Base-by-base conservation (phyloP, 1,140 invertebrate species). In the Nautilus pompilius region DNA sequence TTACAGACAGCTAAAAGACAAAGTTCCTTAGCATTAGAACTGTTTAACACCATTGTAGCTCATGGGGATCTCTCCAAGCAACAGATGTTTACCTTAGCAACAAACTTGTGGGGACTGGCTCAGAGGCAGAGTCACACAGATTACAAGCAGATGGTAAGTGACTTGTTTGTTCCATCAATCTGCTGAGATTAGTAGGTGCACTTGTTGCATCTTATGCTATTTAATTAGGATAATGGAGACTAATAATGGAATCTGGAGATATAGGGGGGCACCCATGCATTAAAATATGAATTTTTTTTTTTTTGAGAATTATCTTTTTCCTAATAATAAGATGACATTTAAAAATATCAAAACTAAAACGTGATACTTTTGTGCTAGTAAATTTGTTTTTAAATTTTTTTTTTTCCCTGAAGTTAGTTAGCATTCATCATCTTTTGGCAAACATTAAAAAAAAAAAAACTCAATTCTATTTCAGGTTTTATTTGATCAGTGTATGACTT, bases 91-190 rank as follows among this genome's bases (percentile, higher is more conserved):
- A 86, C 83, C 33, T 81, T 95, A 36, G 89, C 89, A 28, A 71
- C 87, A 0, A 93, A 93, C 80, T 83, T 95, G 10, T 94, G 91
- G 91, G 85, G 87, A 66, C 82, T 94, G 56, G 86, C 89, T n/a
- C 84, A 87, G 58, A 90, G 88, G 76, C 80, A 88, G 74, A 82
- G 82, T 26, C 77, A 78, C 34, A 87, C 62, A 32, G 78, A 89
- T 77, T 67, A 75, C n/a, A 81, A 76, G 64, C 67, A 68, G 58
- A 69, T 71, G 66, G 76, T 80, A 65, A 68, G 67, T 41, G 17
- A 55, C 10, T n/a, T 59, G 29, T 65, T 34, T 29, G 2, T 22
- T 26, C 36, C 58, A 45, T 5, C 24, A 30, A 10, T 32, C 24
- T 53, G 49, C 13, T 53, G 49, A 15, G 13, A 10, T 53, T 10